Base-by-base conservation (phyloP, 30 jellyfish, hydroid and myxozoan genomes). In the Aurelia sp. region DNA sequence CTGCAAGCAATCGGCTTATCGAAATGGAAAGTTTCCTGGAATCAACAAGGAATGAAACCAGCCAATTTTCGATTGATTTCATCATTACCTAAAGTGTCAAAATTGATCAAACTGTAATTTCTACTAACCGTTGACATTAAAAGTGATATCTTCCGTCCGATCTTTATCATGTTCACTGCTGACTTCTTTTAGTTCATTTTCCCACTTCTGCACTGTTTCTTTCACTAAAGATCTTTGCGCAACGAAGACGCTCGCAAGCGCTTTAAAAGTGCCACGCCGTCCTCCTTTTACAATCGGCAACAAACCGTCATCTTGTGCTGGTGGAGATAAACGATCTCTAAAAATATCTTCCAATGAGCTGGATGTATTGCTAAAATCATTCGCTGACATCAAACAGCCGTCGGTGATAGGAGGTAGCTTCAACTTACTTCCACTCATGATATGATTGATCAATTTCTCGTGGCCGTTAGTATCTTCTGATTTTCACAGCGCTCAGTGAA, bases 171-270 rank as follows among this genome's bases (percentile, higher is more conserved):
- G 10, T 4, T 19, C 22, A 13, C 71, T 81, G 4, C 73, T 53
- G 15, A 64, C 80, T 9, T 75, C 78, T 3, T 59, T 20, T 30
- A 68, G 21, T 40, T 81, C 85, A 4, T 13, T 20, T 63, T 81
- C 74, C 91, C 91, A 81, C 41, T 37, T 81, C 66, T 23, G 69
- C 51, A 65, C 31, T 30, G 71, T 71, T 13, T 73, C 40, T n/a
- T 58, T 69, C 6, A 84, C 91, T 84, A 84, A 81, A 50, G 69
- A 37, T 11, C 91, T 52, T 52, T 81, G 91, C 3, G 91, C 91
- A 18, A 68, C 23, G 8, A 81, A 68, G 3, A 84, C 85, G 52
- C 73, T 69, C 18, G 91, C 85, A 11, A 81, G 33, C 19, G 81
- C 91, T 47, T 81, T 81, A 33, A 81, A 62, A 11, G 77, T 68